Conservation (phyloP, 2,113 vertebrate genomes). For the Ranitomeya imitator region DNA sequence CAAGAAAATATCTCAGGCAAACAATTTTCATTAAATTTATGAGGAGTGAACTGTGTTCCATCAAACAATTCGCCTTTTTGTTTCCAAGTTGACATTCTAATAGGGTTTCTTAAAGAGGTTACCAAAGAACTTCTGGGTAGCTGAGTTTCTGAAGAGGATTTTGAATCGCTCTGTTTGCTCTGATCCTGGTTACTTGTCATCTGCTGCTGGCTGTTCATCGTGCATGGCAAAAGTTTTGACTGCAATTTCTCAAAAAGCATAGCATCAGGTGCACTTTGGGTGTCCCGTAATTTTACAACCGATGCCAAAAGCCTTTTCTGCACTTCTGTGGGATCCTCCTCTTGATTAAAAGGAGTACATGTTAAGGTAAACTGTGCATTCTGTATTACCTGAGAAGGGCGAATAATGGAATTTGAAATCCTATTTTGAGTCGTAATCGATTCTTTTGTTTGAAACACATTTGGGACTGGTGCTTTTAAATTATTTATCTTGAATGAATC, state of each 20-base stretch:
- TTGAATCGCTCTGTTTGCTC: slow-evolving; percentile 69
- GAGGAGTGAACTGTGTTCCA: slow-evolving; percentile 72
- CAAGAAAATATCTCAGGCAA: slow-evolving; percentile 70
- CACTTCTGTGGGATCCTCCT: slow-evolving; percentile 70
- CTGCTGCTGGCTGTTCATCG: slow-evolving; percentile 73
- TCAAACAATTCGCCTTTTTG: slow-evolving; percentile 77
- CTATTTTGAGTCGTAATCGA: slow-evolving; percentile 70
- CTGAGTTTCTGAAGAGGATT: slow-evolving; percentile 67
- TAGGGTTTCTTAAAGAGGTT: slow-evolving; percentile 72
- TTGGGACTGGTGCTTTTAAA: slow-evolving; percentile 67
- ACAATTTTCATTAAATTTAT: slow-evolving; percentile 69
- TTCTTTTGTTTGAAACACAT: slow-evolving; percentile 75
- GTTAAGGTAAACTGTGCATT: slow-evolving; percentile 66
- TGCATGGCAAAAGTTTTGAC: slow-evolving; percentile 66
- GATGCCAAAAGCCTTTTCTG: slow-evolving; percentile 70
- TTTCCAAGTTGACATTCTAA: slow-evolving; percentile 75
- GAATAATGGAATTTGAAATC: slow-evolving; percentile 71
- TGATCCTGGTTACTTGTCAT: slow-evolving; percentile 67
- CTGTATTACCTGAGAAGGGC: slow-evolving; percentile 71
- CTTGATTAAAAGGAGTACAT: slow-evolving; percentile 67
- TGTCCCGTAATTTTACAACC: slow-evolving; percentile 70
- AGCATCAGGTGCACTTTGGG: slow-evolving; percentile 64
- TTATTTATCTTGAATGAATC: slow-evolving; percentile 72
- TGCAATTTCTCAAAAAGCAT: slow-evolving; percentile 64
- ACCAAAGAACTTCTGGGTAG: slow-evolving; percentile 73